A percentile compares a stretch with the other conserved stretches of the same genome.
Evolutionary conservation across 1,140 invertebrate species (phyloP).

Genomic region (Cotesia typhae): DNA sequence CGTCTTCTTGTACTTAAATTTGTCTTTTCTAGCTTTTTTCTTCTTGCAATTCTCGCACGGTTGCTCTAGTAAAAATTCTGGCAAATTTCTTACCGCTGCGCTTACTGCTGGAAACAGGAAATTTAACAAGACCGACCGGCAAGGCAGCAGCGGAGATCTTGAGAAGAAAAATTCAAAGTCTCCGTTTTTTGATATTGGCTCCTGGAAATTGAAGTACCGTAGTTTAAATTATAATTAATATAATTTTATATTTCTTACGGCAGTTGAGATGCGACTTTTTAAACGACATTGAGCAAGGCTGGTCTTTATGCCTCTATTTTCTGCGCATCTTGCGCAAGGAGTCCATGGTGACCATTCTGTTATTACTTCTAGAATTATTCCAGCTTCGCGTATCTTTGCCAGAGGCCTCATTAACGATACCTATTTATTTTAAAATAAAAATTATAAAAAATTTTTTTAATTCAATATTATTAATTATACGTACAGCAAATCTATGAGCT

Average conservation of each 20-base stretch:
- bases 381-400: slow-evolving; percentile 49
- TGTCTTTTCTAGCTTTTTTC: slow-evolving; percentile 58
- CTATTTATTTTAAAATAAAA: slow-evolving; percentile 32
- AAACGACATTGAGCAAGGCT: slow-evolving; percentile 53
- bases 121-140: slow-evolving; percentile 59
- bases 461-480: background rate
- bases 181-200: slow-evolving; percentile 26
- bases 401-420: slow-evolving; percentile 55
- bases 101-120: slow-evolving; percentile 61
- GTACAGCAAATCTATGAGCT: slow-evolving; percentile 53
- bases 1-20: slow-evolving; percentile 65
- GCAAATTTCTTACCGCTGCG: slow-evolving; percentile 60
- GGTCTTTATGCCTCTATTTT: slow-evolving; percentile 49
- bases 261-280: slow-evolving; percentile 46
- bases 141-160: slow-evolving; percentile 51
- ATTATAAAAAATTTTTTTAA: slow-evolving; percentile 9
- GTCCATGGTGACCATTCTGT: slow-evolving; percentile 57
- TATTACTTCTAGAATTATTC: slow-evolving; percentile 54
- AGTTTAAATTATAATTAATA: slow-evolving; percentile 7
- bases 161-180: slow-evolving; percentile 49
- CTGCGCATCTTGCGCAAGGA: slow-evolving; percentile 52
- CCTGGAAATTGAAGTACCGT: slow-evolving; percentile 22
- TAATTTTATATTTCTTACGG: slow-evolving; percentile 37
- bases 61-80: slow-evolving; percentile 64
- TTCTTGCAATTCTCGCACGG: slow-evolving; percentile 60